Evolutionary conservation across 2,797 vertebrate genomes (phyloP), one percentile per base, ranked within the genome.

Genomic region (Phataginus tricuspis): DNA sequence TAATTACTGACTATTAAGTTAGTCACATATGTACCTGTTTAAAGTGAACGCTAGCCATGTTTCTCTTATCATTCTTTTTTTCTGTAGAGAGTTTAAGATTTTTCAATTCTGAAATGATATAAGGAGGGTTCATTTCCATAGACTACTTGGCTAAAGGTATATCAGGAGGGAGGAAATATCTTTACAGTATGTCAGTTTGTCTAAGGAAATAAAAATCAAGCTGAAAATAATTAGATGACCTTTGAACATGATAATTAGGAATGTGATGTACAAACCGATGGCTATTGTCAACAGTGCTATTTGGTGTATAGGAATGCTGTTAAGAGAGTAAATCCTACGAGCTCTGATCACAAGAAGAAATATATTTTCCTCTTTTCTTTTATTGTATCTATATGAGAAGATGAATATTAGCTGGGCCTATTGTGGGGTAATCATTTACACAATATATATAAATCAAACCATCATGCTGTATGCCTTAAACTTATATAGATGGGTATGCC

Each of bases 161-260:
- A 29, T 87, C 19, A 84, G 53, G 80, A 45, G 51, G 78, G 29
- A 91, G 55, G 31, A 79, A 74, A 34, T 45, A 91, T 25, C 6
- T 68, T 5, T 57, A 27, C 66, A 84, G 37, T 66, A 93, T 63
- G 77, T 82, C 42, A 90, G 23, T 80, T 94, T 90, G 14, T 57
- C 68, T 75, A 64, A 23, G 80, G 11, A 89, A 72, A 71, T 71
- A 82, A 86, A 86, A 90, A 34, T 92, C 53, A 86, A 90, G 51
- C 55, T 68, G 13, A 57, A 66, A 83, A 75, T 4, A 75, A 90
- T 85, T 90, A 79, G 18, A 51, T 77, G 4, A 42, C 71, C 34
- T 66, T 77, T 69, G 90, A 90, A 71, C 2, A 66, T 55, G 66
- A 12, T 72, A 61, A 83, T 61, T 45, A 77, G 18, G 25, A 15